A percentile compares a stretch with the other conserved stretches of the same genome.
phyloP scores from a whole-genome alignment of 1,140 invertebrate genomes.

The Drosophila ercepeae region DNA sequence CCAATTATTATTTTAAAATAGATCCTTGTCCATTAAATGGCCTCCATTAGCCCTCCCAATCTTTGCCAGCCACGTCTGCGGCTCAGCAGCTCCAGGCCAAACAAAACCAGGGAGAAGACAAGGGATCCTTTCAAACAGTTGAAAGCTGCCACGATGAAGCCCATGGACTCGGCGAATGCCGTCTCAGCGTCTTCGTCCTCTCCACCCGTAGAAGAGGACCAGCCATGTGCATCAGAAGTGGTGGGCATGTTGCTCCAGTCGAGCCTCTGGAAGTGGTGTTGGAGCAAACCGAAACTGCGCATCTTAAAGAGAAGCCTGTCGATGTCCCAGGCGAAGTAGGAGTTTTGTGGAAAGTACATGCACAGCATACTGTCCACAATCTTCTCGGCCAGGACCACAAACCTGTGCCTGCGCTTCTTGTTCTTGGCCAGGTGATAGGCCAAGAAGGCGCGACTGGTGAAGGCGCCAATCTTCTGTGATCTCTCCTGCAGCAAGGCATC shows the following conservation, averaged over 20 bases:
- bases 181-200: background rate
- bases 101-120: constrained; percentile 14
- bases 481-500: constrained; percentile 27
- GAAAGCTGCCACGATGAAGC: constrained; percentile 43
- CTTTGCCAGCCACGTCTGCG: constrained; percentile 1
- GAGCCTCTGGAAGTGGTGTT: constrained; percentile 15
- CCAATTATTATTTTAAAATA: background rate
- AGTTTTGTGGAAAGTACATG: constrained; percentile 49
- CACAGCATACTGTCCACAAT: constrained; percentile 61
- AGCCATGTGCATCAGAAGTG: background rate
- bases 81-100: constrained; percentile 38
- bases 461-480: constrained; percentile 5
- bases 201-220: background rate
- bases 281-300: constrained; percentile 54
- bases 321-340: constrained; percentile 46
- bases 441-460: constrained; percentile 46
- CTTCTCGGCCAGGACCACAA: constrained; percentile 37
- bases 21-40: background rate
- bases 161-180: constrained; percentile 43
- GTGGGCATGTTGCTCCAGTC: constrained; percentile 9
- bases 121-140: constrained; percentile 36
- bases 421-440: constrained; percentile 27
- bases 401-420: background rate
- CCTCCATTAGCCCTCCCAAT: background rate
- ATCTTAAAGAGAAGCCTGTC: constrained; percentile 31